Evolutionary conservation across 2,113 vertebrate genomes (phyloP), one percentile per base, ranked within the genome.

Genomic region (Ammodytes dubius): DNA sequence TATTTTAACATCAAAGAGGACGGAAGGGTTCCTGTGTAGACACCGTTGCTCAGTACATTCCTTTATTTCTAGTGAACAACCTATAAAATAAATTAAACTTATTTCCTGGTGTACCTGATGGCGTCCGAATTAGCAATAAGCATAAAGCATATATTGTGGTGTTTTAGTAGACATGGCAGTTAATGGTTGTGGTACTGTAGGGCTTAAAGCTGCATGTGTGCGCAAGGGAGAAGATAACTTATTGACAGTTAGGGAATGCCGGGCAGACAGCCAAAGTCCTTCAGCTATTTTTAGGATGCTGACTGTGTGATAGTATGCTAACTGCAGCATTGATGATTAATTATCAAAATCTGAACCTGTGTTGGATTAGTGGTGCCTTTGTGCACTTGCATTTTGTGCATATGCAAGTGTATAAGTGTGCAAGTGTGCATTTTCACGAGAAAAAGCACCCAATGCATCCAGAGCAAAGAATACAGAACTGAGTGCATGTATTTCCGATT

Each of bases 271-370:
- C 94, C 93, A 91, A 89, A 89, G 90, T 83, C 93, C 89, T 92
- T 91, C 79, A 81, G 84, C 91, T 95, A 95, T 95, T 94, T 95
- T 93, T 95, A 94, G 91, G 84, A 77, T 71, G 83, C 90, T 91
- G 94, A 94, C 91, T 95, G 91, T 93, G 94, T 93, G 90, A 94
- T 94, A 95, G 92, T 89, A 81, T 70, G 54, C 84, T 84, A 87
- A 90, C 92, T 81, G 67, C 87, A 89, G 80, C 93, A 92, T 84
- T 84, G 66, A 83, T 88, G 87, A 92, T 86, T 83, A 87, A 70
- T 52, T 86, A 90, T 91, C 94, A 94, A 90, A 93, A 91, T 92
- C 77, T 88, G 64, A 92, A 90, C 85, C 79, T 75, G 81, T 56
- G 39, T 46, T 0, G 45, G 78, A 88, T 91, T 81, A 84, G 79